A percentile compares a stretch with the other conserved stretches of the same genome.
phyloP scores from a whole-genome alignment of 2,113 vertebrate species.

The Coregonus clupeaformis region DNA sequence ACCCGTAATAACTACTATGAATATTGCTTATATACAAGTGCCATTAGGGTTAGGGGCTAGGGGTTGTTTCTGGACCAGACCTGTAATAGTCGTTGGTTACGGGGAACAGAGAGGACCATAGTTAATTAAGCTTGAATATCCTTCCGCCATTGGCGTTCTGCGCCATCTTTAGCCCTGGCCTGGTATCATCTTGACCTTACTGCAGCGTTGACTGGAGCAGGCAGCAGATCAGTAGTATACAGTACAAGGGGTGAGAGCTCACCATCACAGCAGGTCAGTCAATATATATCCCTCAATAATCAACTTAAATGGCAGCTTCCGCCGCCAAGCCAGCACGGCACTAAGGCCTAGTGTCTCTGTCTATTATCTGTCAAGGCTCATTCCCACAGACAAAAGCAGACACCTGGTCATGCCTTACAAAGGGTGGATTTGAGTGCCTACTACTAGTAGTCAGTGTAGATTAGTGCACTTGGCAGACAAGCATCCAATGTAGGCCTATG shows the following conservation, averaged over 20 bases:
- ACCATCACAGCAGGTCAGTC: background rate
- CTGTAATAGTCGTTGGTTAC: too few relatives aligned
- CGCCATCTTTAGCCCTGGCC: background rate
- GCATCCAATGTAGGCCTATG: too few relatives aligned
- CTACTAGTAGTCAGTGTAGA: too few relatives aligned
- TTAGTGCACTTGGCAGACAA: too few relatives aligned
- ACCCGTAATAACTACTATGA: too few relatives aligned
- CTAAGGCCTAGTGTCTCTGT: background rate
- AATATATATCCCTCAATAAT: background rate
- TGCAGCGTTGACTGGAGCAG: conserved; percentile 1
- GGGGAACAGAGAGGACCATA: too few relatives aligned
- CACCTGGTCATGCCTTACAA: background rate
- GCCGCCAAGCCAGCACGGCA: background rate
- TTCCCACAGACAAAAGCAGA: background rate
- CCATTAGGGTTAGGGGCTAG: too few relatives aligned
- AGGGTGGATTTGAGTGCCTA: too few relatives aligned
- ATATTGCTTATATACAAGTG: too few relatives aligned
- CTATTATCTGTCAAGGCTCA: background rate
- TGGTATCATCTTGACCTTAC: background rate
- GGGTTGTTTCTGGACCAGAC: too few relatives aligned
- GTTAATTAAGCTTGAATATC: too few relatives aligned
- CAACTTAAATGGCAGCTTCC: background rate
- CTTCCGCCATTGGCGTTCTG: too few relatives aligned
- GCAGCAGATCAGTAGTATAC: background rate
- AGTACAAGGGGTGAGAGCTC: background rate